These are phyloP conservation scores for Drosophila burlai DNA, from an alignment of 1,140 invertebrate species.

Conservation along the genomic window DNA sequence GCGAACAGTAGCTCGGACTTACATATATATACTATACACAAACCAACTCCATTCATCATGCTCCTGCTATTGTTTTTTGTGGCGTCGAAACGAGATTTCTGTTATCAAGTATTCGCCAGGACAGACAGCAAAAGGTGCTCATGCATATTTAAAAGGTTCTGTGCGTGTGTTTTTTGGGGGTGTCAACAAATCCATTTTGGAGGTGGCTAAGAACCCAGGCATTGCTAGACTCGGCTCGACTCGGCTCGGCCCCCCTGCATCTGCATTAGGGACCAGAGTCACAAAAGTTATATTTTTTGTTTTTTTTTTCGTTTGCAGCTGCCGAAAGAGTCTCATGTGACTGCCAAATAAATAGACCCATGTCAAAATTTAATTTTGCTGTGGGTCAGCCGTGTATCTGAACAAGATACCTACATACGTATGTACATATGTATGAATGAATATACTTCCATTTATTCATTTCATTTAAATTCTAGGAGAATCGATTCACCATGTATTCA, in stretches of 20 bases:
- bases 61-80: constrained; percentile 43
- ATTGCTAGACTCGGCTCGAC: constrained; percentile 9
- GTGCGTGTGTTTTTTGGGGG: constrained; percentile 11
- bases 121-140: constrained; percentile 57
- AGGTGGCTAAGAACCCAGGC: constrained; percentile 43
- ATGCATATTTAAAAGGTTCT: constrained; percentile 74
- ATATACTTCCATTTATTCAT: constrained; percentile 16
- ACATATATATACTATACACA: not conserved
- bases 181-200: constrained; percentile 69
- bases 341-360: constrained; percentile 67
- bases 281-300: constrained; percentile 35
- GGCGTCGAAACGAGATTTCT: constrained; percentile 66
- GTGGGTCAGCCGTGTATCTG: constrained; percentile 43
- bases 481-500: constrained; percentile 23
- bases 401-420: constrained; percentile 4
- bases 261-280: constrained; percentile 51
- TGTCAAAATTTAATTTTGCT: constrained; percentile 73
- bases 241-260: constrained; percentile 25
- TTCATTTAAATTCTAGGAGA: constrained; percentile 14
- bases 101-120: constrained; percentile 72
- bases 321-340: constrained; percentile 54
- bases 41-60: constrained; percentile 13
- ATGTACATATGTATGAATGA: not conserved
- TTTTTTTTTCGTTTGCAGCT: constrained; percentile 10
- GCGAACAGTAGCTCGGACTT: not conserved